phyloP scores from a whole-genome alignment of 2,888 invertebrate genomes.

The Eulithis prunata region DNA sequence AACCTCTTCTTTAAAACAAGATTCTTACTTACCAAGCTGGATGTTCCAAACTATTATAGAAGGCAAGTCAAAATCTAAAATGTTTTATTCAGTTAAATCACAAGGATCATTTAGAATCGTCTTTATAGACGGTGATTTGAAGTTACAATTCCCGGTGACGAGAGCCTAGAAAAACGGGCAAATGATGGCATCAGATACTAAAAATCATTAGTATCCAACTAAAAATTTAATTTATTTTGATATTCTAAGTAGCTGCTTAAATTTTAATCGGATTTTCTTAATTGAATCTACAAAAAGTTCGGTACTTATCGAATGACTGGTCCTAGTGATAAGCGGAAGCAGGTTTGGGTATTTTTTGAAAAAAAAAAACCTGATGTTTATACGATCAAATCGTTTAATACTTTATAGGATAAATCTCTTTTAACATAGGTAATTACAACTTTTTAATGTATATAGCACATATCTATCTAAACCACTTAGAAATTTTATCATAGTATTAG shows the following conservation, averaged over 20 bases:
- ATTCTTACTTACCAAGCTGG: too few relatives aligned
- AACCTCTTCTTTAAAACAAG: too few relatives aligned
- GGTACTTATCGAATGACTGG: neutral
- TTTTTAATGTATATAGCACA: constrained; percentile 20
- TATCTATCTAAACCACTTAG: constrained; percentile 24
- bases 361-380: constrained; percentile 5
- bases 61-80: too few relatives aligned
- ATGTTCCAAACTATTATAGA: too few relatives aligned
- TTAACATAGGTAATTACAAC: constrained; percentile 30
- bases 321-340: neutral
- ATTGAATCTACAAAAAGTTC: constrained; percentile 1
- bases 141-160: too few relatives aligned
- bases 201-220: neutral
- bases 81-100: too few relatives aligned
- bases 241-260: neutral
- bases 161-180: too few relatives aligned
- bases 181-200: neutral
- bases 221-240: neutral
- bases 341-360: neutral
- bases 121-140: too few relatives aligned
- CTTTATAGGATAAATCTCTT: constrained; percentile 33
- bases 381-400: constrained; percentile 62
- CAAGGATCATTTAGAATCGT: too few relatives aligned
- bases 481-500: constrained; percentile 10
- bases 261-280: constrained; percentile 9